phyloP scores from a whole-genome alignment of 2,113 vertebrate genomes.

The pig (Sus scrofa) region DNA sequence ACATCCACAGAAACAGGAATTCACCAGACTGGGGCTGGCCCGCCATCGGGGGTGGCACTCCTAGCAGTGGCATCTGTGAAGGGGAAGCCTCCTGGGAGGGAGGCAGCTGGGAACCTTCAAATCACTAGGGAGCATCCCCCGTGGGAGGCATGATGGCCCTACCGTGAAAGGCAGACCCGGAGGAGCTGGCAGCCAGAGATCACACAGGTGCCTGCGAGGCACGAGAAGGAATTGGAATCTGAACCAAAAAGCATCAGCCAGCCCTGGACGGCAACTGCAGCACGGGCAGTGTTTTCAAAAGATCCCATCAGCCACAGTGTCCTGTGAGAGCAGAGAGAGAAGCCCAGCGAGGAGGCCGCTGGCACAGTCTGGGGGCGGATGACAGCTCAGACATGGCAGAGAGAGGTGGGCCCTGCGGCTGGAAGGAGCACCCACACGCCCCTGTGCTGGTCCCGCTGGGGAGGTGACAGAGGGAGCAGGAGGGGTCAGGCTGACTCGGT shows the following conservation, averaged over 20 bases:
- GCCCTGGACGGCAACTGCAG: background rate
- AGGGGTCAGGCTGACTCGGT: background rate
- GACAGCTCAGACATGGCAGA: background rate
- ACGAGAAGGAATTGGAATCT: background rate
- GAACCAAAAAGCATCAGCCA: background rate
- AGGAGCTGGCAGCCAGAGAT: background rate
- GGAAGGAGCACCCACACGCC: background rate
- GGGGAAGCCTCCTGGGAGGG: background rate
- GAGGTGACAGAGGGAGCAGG: background rate
- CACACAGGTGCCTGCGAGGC: background rate
- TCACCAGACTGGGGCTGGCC: no score
- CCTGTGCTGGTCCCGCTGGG: background rate
- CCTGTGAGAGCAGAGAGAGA: background rate
- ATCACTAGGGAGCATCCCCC: background rate
- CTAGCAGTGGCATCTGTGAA: no score
- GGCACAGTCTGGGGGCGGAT: accelerated
- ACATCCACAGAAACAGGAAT: no score
- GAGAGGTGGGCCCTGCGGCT: accelerated
- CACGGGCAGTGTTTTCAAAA: background rate
- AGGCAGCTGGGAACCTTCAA: background rate
- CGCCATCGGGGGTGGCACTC: accelerated
- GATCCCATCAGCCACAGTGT: accelerated
- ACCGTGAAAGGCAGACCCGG: background rate
- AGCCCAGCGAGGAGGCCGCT: no score
- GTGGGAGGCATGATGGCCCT: no score